Evolutionary conservation across 2,113 vertebrate genomes (phyloP), one percentile per base, ranked within the genome.

Genomic region (Lonchura striata): DNA sequence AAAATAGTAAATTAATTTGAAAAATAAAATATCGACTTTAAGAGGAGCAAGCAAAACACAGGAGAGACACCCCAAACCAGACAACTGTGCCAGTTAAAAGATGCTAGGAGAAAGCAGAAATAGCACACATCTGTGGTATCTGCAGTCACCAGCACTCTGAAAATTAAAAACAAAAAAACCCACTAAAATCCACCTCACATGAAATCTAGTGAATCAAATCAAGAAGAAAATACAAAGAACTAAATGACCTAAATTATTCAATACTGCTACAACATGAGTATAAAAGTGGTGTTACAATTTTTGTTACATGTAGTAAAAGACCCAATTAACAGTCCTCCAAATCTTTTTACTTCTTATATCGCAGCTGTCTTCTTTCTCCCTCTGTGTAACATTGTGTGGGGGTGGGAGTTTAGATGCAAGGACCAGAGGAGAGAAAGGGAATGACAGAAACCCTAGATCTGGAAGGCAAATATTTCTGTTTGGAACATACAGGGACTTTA

Each of bases 1-100:
- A 74, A 39, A 47, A 47, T 0, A 60, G 10, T 3, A 22, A 53
- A 31, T 7, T 21, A 8, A 39, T 30, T 77, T 3, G 0, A 18
- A 33, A 44, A 14, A 18, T 4, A 39, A 21, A 15, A 37, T 4
- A 37, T 1, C 21, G 0, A 17, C 4, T 39, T 52, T 7, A n/a
- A 52, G 24, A 13, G 4, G 5, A 24, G 6, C 20, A 52, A 50
- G 4, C 7, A 64, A 28, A 64, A 74, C 6, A 6, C 15, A 27
- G 6, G 9, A 27, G 15, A 1, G 28, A 7, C 10, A 52, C 16
- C 2, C 2, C 6, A 39, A 41, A 64, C 3, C 21, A 56, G 23
- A 69, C 61, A 53, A 25, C 33, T 39, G 11, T 50, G 13, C 3
- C 52, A 8, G 9, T 63, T 76, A 35, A 63, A 54, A 85, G 17